Percentiles rank a stretch among this genome's conserved stretches.
phyloP scores from a whole-genome alignment of 2,888 invertebrate genomes.

The Crocallis elinguaria region DNA sequence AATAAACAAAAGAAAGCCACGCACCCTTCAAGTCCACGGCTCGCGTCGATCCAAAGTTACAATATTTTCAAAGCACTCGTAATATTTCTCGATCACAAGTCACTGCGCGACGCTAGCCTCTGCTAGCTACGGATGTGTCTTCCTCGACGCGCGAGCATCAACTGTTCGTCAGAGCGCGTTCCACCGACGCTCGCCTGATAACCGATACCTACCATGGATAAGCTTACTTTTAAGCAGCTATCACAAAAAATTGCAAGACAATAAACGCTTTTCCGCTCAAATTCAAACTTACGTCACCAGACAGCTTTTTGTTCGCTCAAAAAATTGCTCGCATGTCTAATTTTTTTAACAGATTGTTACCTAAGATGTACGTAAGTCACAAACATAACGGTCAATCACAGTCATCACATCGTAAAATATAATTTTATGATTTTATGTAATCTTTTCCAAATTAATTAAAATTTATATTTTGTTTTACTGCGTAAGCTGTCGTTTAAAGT shows the following conservation, averaged over 20 bases:
- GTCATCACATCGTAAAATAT: slow-evolving; percentile 15
- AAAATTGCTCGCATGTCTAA: slow-evolving; percentile 26
- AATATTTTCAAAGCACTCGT: slow-evolving; percentile 60
- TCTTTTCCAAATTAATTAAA: not conserved
- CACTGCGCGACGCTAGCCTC: slow-evolving; percentile 59
- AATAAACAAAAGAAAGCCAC: slow-evolving; percentile 49
- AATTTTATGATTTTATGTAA: slow-evolving; percentile 6
- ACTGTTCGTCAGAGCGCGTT: slow-evolving; percentile 68
- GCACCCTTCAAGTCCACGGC: slow-evolving; percentile 63
- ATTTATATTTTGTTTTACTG: not conserved
- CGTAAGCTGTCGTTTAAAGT: not conserved
- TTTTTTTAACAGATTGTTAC: slow-evolving; percentile 12
- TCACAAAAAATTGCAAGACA: slow-evolving; percentile 59
- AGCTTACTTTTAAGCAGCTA: slow-evolving; percentile 53
- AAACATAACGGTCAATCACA: slow-evolving; percentile 11
- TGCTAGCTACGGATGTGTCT: slow-evolving; percentile 73
- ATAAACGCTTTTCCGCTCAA: slow-evolving; percentile 45
- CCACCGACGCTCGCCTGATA: slow-evolving; percentile 65
- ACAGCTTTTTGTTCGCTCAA: slow-evolving; percentile 16
- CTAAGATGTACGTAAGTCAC: not conserved
- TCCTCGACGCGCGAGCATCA: slow-evolving; percentile 80
- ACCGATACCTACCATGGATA: slow-evolving; percentile 71
- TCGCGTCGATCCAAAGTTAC: slow-evolving; percentile 44
- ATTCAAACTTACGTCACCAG: slow-evolving; percentile 21
- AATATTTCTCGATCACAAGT: slow-evolving; percentile 60